Base-by-base conservation (phyloP, 2,797 vertebrate genomes). In the Oreochromis mossambicus region DNA sequence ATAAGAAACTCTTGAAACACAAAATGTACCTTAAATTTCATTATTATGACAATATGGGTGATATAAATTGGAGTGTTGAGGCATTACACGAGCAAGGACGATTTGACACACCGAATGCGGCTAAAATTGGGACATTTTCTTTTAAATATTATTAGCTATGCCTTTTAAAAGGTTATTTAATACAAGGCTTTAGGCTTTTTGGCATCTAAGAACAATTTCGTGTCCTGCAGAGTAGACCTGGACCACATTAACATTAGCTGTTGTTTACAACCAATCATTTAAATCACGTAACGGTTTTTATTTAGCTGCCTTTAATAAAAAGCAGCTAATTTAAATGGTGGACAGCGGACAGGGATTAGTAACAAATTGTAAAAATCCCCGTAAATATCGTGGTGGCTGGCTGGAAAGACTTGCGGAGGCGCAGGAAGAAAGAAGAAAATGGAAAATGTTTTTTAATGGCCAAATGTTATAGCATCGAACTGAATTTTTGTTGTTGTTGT, bases 401-500 rank as follows among this genome's bases (percentile, higher is more conserved):
- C 10, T 83, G 41, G 78, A 83, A 58, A 52, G 70, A 86, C 54
- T 55, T 73, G 81, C 75, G 83, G 85, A 94, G 92, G 88, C 73
- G 63, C 79, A 80, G 83, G 77, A 90, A 87, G 84, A 89, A 87
- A 87, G 43, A 70, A 46, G 54, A 85, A 89, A 81, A 84, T 13
- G 32, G 38, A 83, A 86, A 83, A 90, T 24, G 19, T 54, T 34
- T 36, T 13, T 36, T 12, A 81, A 85, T 55, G 21, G n/a, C 2
- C 6, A 77, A 85, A 73, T 41, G 43, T 48, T 48, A 13, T 4
- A 61, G 4, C 19, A 29, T 26, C 50, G 21, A 80, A 14, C 70
- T 8, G 1, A 15, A 8, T 38, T 38, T 17, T 0, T 11, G 24
- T 7, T 46, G 5, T 1, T 26, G 0, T 15, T 21, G 19, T 3